A percentile compares a stretch with the other conserved stretches of the same genome.
phyloP scores from a whole-genome alignment of 2,797 vertebrate genomes.

The Manis crassicaudata region DNA sequence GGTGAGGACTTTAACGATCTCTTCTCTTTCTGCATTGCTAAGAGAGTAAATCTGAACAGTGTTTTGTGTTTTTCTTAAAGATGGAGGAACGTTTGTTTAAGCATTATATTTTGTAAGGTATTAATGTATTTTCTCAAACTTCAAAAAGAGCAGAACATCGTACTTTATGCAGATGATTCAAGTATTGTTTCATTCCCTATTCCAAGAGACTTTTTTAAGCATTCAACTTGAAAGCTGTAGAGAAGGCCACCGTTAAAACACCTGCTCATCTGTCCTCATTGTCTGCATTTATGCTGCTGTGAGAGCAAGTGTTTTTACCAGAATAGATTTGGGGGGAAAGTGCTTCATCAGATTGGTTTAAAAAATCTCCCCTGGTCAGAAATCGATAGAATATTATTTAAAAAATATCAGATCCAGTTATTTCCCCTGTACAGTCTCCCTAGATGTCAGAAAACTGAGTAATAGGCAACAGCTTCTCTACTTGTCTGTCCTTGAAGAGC shows the following conservation, averaged over 20 bases:
- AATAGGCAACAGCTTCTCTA: background rate
- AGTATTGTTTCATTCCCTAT: constrained; percentile 39
- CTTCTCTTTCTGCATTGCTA: background rate
- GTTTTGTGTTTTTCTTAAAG: background rate
- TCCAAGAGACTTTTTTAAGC: constrained; percentile 11
- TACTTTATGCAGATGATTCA: background rate
- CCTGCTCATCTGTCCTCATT: background rate
- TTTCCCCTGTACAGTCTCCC: constrained; percentile 49
- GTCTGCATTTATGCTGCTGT: constrained; percentile 34
- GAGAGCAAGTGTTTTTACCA: constrained; percentile 31
- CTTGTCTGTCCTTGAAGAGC: constrained; percentile 36
- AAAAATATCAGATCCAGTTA: constrained; percentile 71
- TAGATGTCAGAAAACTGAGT: constrained; percentile 71
- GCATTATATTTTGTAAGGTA: background rate
- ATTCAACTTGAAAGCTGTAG: constrained; percentile 5
- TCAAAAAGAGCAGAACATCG: background rate
- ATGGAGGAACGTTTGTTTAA: background rate
- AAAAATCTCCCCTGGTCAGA: constrained; percentile 47
- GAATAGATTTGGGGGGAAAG: constrained; percentile 52
- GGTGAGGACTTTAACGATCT: too few relatives aligned
- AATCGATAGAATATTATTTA: constrained; percentile 56
- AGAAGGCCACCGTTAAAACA: background rate
- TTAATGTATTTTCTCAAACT: constrained; percentile 16
- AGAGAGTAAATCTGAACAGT: background rate
- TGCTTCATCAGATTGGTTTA: constrained; percentile 58